Evolutionary conservation across 1,140 invertebrate species (phyloP).

Genomic region (Rhyzopertha dominica): DNA sequence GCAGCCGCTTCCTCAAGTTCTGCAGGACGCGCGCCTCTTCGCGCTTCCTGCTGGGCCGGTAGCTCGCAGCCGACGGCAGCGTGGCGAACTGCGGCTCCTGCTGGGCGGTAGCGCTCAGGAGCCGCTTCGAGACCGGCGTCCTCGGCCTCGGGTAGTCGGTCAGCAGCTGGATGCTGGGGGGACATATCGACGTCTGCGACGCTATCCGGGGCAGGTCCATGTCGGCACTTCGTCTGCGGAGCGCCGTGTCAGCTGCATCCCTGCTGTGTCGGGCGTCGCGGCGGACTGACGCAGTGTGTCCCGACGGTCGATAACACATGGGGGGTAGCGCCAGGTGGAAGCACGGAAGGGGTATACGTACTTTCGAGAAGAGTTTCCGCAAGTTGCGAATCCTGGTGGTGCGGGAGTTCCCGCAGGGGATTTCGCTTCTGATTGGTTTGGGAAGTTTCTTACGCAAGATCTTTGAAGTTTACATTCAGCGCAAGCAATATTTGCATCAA

Average conservation of each 20-base stretch:
- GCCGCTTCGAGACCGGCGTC: slow-evolving; percentile 34
- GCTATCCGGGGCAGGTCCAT: slow-evolving; percentile 43
- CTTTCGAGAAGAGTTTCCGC: too few species aligned
- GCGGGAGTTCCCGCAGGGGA: too few species aligned
- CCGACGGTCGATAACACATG: too few species aligned
- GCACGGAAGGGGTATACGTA: too few species aligned
- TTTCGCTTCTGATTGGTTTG: too few species aligned
- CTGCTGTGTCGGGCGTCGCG: neutral
- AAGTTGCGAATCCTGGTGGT: too few species aligned
- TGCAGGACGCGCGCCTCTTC: slow-evolving; percentile 44
- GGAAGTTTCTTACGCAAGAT: too few species aligned
- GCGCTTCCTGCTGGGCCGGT: slow-evolving; percentile 40
- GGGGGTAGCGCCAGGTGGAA: too few species aligned
- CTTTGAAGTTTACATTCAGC: too few species aligned
- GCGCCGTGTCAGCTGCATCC: slow-evolving; percentile 27
- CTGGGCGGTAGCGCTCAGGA: slow-evolving; percentile 26
- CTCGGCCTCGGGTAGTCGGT: slow-evolving; percentile 30
- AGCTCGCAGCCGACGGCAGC: slow-evolving; percentile 33
- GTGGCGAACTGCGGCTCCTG: slow-evolving; percentile 39
- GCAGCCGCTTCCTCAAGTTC: slow-evolving; percentile 40
- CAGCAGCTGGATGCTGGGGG: slow-evolving; percentile 32
- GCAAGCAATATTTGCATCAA: too few species aligned
- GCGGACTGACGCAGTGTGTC: too few species aligned
- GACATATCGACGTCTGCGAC: slow-evolving; percentile 40
- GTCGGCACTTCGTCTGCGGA: slow-evolving; percentile 20